Evolutionary conservation across 2,888 invertebrate genomes (phyloP), one percentile per base, ranked within the genome.

Genomic region (Agriopis leucophaearia): DNA sequence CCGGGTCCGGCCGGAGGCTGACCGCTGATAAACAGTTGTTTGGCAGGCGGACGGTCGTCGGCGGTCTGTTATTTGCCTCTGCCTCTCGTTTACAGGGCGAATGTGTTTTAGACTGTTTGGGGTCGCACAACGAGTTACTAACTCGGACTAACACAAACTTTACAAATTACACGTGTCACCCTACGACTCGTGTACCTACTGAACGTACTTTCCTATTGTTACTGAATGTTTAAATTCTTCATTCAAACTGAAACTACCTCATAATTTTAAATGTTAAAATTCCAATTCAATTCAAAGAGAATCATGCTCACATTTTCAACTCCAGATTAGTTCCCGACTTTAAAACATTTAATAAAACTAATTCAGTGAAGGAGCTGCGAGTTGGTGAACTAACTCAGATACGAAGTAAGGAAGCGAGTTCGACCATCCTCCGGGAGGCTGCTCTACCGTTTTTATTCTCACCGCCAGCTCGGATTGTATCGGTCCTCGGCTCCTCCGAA

Each of bases 1-100:
- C n/a, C 51, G 51, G 42, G 8, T 27, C 61, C 44, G 44, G 44
- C 61, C 44, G 44, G 44, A 35, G 35, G 13, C 40, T 36, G 55
- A 40, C 45, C 56, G 55, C 55, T 55, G 50, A 64, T 48, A 64
- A 52, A 58, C 64, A 58, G 58, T 64, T 58, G 58, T 64, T 52
- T 52, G 42, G 27, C 27, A 58, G 38, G 38, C 27, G 56, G 60
- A 15, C 55, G 18, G 44, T 45, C 36, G 40, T 1, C 47, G 44
- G 35, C 42, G 60, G 54, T 15, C 52, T 10, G 51, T 62, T 62
- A 62, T 64, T 64, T 59, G 58, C 64, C 57, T 55, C 45, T 47
- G 57, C 58, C 58, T 51, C 48, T 66, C 45, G 50, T 64, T 62
- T 59, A 51, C 51, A 18, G 27, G 36, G 61, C 8, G 56, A 40